phyloP scores from a whole-genome alignment of 2,888 invertebrate species.

The Trichopria drosophilae region DNA sequence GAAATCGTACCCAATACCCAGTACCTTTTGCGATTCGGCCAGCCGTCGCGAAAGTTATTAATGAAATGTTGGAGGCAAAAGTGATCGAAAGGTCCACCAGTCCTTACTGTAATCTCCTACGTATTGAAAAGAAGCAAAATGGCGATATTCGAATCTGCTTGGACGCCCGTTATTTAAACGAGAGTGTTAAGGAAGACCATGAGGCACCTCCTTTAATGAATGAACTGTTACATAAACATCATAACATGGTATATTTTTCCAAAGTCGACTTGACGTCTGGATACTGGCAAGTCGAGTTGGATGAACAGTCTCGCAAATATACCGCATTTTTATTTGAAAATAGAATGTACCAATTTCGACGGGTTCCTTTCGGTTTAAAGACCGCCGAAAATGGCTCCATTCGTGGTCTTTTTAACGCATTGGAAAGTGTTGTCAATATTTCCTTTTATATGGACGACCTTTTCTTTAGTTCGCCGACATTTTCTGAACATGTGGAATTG shows the following conservation, averaged over 20 bases:
- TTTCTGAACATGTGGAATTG: too few species aligned
- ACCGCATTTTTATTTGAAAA: conserved; percentile 32
- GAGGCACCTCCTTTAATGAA: conserved; percentile 36
- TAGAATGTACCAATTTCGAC: conserved; percentile 37
- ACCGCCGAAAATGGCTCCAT: too few species aligned
- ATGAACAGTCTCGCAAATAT: conserved; percentile 24
- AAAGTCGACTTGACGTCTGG: conserved; percentile 35
- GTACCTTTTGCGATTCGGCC: conserved; percentile 38
- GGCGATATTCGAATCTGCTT: conserved; percentile 2
- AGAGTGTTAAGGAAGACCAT: conserved; percentile 36
- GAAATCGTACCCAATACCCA: conserved; percentile 42
- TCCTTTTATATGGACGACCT: too few species aligned
- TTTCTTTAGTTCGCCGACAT: too few species aligned
- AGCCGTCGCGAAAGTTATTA: conserved; percentile 22
- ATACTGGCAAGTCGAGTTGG: conserved; percentile 37
- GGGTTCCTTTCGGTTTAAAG: too few species aligned
- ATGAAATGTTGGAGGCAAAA: background rate
- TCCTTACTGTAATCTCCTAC: conserved; percentile 38
- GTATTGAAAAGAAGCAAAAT: conserved; percentile 1
- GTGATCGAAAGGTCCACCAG: background rate
- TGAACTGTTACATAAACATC: conserved; percentile 35
- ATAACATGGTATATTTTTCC: conserved; percentile 31
- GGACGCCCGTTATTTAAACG: conserved; percentile 46
- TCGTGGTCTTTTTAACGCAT: too few species aligned
- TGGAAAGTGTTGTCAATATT: too few species aligned